Base-by-base conservation (phyloP, 1,140 invertebrate species). In the Oscheius sp. region DNA sequence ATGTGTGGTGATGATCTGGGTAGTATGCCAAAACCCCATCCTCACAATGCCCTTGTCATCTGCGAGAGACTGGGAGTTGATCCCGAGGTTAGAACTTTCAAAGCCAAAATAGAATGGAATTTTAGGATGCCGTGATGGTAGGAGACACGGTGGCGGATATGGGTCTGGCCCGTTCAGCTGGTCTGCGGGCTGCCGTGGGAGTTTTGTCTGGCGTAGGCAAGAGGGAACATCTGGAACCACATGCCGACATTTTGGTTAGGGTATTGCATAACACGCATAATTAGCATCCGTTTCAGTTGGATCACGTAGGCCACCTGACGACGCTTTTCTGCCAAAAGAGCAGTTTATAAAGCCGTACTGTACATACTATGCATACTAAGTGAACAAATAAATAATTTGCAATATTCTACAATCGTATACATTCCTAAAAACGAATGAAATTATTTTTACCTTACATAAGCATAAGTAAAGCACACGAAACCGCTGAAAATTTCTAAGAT, bases 141-240 rank as follows among this genome's bases (percentile, higher is more conserved):
- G 87, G 87, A 1, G 87, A 88, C 76, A 87, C 87, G 4, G 79
- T 84, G 23, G 85, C 86, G 10, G 87, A 88, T 77, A 82, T 88
- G 65, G 82, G 82, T 42, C 87, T 88, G 85, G 86, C 85, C 18
- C 78, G 82, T 38, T 78, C 82, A 3, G 87, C 87, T 3, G 84
- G 85, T 32, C 81, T 88, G 4, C 85, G 86, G 26, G 83, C 78
- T 67, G 85, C 81, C 64, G 81, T 88, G 23, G 87, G 86, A 10
- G 87, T 88, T 23, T 74, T 87, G n/a, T 82, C 84, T 1, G 84
- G 84, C 1, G 71, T 84, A 36, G 83, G 82, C 2, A 76, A 80
- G 18, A 75, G 64, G 20, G 77, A 83, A 26, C 79, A 83, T 69
- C 77, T 84, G 23, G 52, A 77, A 29, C 76, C 79, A 26, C 71